A percentile compares a stretch with the other conserved stretches of the same genome.
Conservation (phyloP, 2,113 vertebrate species). For the Reinhardtius hippoglossoides region DNA sequence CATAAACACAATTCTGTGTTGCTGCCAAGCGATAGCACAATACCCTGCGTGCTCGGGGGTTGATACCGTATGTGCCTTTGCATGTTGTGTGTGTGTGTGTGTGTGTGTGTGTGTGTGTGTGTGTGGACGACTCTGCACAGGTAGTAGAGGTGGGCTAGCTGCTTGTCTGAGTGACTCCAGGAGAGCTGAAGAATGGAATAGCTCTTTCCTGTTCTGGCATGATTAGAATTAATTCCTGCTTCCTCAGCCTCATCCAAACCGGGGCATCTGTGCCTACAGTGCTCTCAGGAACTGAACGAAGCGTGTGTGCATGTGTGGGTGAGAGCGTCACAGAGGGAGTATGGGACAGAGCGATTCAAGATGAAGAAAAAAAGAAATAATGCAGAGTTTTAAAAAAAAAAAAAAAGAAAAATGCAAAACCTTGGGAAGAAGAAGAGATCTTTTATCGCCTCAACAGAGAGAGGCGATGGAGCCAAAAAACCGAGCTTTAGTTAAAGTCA, state of each 20-base stretch:
- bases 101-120: constrained; percentile 1
- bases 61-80: constrained; percentile 6
- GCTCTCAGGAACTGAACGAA: constrained; percentile 59
- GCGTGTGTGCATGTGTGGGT: constrained; percentile 11
- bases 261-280: constrained; percentile 62
- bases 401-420: constrained; percentile 23
- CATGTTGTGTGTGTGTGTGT: constrained; percentile 1
- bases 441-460: not conserved
- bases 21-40: constrained; percentile 46
- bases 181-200: constrained; percentile 69
- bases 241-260: constrained; percentile 78
- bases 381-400: not conserved
- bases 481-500: constrained; percentile 49
- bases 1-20: constrained; percentile 46
- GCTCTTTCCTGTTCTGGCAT: constrained; percentile 69
- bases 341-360: constrained; percentile 4
- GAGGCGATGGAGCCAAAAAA: not conserved
- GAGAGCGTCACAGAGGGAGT: not conserved
- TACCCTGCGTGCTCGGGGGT: not conserved
- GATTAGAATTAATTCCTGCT: constrained; percentile 78
- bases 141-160: constrained; percentile 28
- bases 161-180: constrained; percentile 64
- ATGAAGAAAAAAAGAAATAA: constrained; percentile 6
- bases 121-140: constrained; percentile 32
- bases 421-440: not conserved